Percentiles rank a stretch among this genome's conserved stretches.
These are phyloP conservation scores for Deroptyus accipitrinus DNA, from an alignment of 2,113 vertebrate genomes.

Conservation along the genomic window DNA sequence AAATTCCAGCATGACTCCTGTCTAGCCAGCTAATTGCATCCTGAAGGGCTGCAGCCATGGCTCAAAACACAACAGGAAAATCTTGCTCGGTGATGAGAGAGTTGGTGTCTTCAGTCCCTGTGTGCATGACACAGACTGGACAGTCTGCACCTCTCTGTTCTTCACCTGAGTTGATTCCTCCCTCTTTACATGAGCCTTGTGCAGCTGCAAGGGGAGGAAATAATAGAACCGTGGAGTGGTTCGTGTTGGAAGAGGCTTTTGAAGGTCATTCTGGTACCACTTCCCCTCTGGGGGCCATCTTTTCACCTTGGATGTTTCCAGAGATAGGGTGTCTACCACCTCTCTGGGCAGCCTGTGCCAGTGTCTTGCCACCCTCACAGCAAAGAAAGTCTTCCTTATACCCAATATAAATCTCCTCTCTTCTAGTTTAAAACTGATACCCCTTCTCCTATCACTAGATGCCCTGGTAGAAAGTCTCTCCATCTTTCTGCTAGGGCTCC, in stretches of 20 bases:
- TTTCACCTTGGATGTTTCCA: not conserved
- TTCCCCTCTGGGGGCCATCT: not conserved
- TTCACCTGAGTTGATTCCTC: not conserved
- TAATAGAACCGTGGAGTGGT: not conserved
- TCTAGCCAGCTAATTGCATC: slow-evolving; percentile 25
- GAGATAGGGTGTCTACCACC: not conserved
- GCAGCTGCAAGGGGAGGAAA: not conserved
- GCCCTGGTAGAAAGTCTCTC: not conserved
- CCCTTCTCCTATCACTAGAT: not conserved
- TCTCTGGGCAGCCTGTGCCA: not conserved
- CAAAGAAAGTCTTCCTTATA: not conserved
- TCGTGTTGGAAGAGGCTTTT: not conserved
- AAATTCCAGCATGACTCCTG: not conserved
- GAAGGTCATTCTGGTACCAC: not conserved
- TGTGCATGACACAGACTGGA: not conserved
- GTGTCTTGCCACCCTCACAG: not conserved
- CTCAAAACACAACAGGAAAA: slow-evolving; percentile 36
- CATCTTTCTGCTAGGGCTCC: not conserved
- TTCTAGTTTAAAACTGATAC: not conserved
- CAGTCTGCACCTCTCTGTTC: not conserved
- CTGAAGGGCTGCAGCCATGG: not conserved
- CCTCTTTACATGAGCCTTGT: not conserved
- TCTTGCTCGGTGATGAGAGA: slow-evolving; percentile 7
- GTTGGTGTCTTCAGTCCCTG: not conserved
- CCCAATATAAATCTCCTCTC: not conserved